Evolutionary conservation across 2,113 vertebrate genomes (phyloP), one percentile per base, ranked within the genome.

Genomic region (Grantiella picta): DNA sequence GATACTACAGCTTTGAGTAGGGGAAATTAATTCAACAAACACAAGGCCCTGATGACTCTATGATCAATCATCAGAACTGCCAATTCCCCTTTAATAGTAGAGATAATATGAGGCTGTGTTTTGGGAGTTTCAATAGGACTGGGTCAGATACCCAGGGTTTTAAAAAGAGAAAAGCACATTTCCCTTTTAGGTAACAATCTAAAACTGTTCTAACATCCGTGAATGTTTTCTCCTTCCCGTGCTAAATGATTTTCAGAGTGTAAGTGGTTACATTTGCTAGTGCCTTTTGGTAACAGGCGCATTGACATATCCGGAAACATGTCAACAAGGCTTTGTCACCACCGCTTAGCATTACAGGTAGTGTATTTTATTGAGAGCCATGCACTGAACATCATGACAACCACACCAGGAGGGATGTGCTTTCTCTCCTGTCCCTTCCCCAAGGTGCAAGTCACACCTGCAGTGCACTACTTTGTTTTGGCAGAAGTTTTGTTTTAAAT

Each of bases 361-460:
- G 12, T 0, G 1, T 52, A 31, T 75, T 78, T 59, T 71, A n/a
- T 29, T 71, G 38, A 63, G 33, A 65, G 25, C 44, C 33, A 23
- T 2, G 7, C 2, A 1, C 49, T 36, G 31, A 52, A 50, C 28
- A 52, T 19, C 24, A 4, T 10, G 33, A 45, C 23, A 59, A 35
- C 15, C 1, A 3, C 45, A 35, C 42, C 56, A 27, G 6, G 22
- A 44, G 44, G 21, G 35, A 53, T 0, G 1, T 35, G 24, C 8
- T 82, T 64, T 65, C 22, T 85, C 33, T 86, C 36, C n/a, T 8
- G 6, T 53, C 36, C 49, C 36, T 60, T 92, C 20, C 44, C 14
- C 16, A 25, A 15, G 45, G 35, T 31, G 15, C 31, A 70, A 31
- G 18, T 36, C 77, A 54, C 13, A 64, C 28, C 35, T 38, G 45